A percentile compares a stretch with the other conserved stretches of the same genome.
Conservation (phyloP, 2,797 vertebrate species). For the Luscinia megarhynchos region DNA sequence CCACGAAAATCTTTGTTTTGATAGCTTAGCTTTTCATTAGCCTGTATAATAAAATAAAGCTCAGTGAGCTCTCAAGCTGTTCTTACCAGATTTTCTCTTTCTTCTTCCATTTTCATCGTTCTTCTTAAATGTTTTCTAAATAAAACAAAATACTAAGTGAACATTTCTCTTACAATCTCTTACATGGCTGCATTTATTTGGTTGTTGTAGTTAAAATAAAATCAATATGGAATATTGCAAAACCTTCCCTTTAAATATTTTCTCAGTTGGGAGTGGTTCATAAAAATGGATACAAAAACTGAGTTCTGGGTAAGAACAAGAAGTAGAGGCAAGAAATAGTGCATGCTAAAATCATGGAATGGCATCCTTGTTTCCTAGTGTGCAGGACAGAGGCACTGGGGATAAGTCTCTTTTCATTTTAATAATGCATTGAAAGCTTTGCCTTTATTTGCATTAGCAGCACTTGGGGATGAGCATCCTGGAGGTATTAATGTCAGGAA, state of each 20-base stretch:
- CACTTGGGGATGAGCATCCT: not conserved
- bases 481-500: not conserved
- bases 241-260: not conserved
- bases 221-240: not conserved
- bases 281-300: not conserved
- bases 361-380: not conserved
- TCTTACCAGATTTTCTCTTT: not conserved
- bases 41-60: not conserved
- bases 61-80: not conserved
- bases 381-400: not conserved
- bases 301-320: not conserved
- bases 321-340: not conserved
- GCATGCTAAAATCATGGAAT: not conserved
- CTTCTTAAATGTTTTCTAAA: not conserved
- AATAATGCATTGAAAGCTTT: not conserved
- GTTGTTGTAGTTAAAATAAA: not conserved
- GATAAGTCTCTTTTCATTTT: not conserved
- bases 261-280: not conserved
- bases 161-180: not conserved
- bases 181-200: not conserved
- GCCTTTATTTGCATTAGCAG: not conserved
- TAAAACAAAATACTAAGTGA: not conserved
- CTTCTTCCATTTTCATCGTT: not conserved
- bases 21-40: not conserved
- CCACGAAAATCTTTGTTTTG: not conserved